Base-by-base conservation (phyloP, 2,888 invertebrate genomes). In the Meiosimyza decipiens region DNA sequence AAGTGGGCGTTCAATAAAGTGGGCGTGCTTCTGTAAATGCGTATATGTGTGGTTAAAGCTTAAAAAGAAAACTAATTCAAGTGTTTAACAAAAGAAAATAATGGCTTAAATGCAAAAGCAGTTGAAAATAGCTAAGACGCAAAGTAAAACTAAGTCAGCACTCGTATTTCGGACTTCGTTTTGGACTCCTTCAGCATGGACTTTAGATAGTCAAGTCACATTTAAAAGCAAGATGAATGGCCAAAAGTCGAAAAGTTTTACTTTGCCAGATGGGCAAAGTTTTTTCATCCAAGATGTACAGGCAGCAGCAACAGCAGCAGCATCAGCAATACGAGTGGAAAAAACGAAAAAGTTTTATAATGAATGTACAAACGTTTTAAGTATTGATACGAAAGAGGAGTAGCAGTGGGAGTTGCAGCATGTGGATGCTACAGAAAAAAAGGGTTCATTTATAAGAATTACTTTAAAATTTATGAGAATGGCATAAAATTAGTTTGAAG, bases 81-180 rank as follows among this genome's bases (percentile, higher is more conserved):
- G 73, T 75, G 75, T 75, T 75, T 75, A 73, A 71, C 74, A 71
- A 71, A 74, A 74, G 73, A 75, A 74, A 76, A 75, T 76, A 75
- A 75, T 59, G 75, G 65, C 71, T 74, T 74, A 68, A 76, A 74
- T 66, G 73, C 71, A 69, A 28, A 73, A 47, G 51, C 63, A 64
- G 28, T 47, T 70, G 64, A 33, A 66, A 47, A 47, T 49, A 7
- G 63, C 6, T 40, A 6, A 16, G 62, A 9, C 6, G 12, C 28
- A 16, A 57, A 28, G 1, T 6, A 16, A 22, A 22, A 22, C 1
- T 22, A 22, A 22, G 22, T 22, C 22, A 22, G 28, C 28, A 22
- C 57, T 22, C 18, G 18, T 28, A 22, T 28, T n/a, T 57, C 28
- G 22, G 22, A 28, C 28, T 57, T 28, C 3, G 3, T 40, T 15